Evolutionary conservation across 2,888 invertebrate species (phyloP).

Genomic region (Leptinotarsa haldemani): DNA sequence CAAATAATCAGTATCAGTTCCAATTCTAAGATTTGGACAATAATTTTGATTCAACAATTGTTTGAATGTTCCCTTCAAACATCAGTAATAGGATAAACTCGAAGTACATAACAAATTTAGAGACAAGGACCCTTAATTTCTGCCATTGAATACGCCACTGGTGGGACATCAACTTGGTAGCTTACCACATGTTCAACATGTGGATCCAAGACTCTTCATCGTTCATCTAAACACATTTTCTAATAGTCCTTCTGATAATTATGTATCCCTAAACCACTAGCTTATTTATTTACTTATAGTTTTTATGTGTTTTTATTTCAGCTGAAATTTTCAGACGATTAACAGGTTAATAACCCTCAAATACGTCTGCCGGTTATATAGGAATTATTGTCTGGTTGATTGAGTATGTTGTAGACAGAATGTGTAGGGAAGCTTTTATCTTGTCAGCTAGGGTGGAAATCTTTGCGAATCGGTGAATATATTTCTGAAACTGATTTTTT

Average conservation of each 20-base stretch:
- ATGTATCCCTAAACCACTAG: conserved; percentile 11
- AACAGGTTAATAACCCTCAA: conserved; percentile 7
- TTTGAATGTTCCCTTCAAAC: neutral
- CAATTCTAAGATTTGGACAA: too few species aligned
- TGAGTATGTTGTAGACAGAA: too few species aligned
- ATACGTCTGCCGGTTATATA: neutral
- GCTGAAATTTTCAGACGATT: conserved; percentile 14
- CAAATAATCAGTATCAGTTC: too few species aligned
- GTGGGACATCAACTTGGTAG: neutral
- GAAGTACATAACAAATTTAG: too few species aligned
- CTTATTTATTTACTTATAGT: conserved; percentile 12
- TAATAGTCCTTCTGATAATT: conserved; percentile 7
- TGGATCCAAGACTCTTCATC: conserved; percentile 14
- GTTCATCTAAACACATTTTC: conserved; percentile 11
- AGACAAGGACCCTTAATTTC: neutral
- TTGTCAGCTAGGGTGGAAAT: neutral
- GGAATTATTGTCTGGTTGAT: neutral
- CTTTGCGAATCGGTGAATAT: too few species aligned
- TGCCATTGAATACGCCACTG: conserved; percentile 2
- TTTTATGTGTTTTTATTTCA: conserved; percentile 12
- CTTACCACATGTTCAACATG: conserved; percentile 19
- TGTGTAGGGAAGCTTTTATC: neutral
- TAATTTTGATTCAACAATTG: too few species aligned
- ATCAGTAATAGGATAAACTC: neutral
- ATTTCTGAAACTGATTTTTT: too few species aligned